Evolutionary conservation across 2,113 vertebrate species (phyloP), one percentile per base, ranked within the genome.

Genomic region (Alosa alosa): DNA sequence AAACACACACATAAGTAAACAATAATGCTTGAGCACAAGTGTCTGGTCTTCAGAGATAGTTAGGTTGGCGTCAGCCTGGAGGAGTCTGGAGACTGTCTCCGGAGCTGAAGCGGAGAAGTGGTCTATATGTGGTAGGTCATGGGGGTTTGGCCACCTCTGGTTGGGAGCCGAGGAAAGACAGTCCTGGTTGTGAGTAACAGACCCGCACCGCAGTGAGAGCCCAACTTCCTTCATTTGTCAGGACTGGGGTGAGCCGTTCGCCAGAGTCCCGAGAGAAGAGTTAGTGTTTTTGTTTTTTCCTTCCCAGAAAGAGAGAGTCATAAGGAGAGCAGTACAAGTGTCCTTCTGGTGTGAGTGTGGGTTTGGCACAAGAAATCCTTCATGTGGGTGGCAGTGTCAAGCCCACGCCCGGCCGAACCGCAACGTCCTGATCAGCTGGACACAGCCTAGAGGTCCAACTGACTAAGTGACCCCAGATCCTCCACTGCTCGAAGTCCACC

Each of bases 291-390:
- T n/a, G 20, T 60, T 60, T 75, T 17, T 17, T 57, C 20, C 55
- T 57, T 57, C 55, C 0, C 18, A 57, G 20, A 57, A 20, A 57
- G 55, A 57, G 18, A 72, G n/a, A 72, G 25, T 31, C 9, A 11
- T 36, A 10, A 13, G 2, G 72, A 78, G 72, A 39, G 11, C 15
- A 15, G 72, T 39, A 41, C 72, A n/a, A 68, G 72, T 17, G 72
- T 78, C 72, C 72, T 39, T 78, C 31, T 39, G 13, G 36, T 36
- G 13, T 78, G 64, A 72, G 64, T 72, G 25, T 25, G 11, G 31
- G 31, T 75, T 78, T 78, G 72, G 72, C 72, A 78, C 72, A 78
- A 78, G 72, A 39, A 78, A 78, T 78, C 13, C 36, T 78, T 78
- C 72, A 78, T 39, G 11, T 3, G 11, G 72, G 10, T 36, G 72